Evolutionary conservation across 2,888 invertebrate species (phyloP).

Genomic region (Pachymerium ferrugineum): DNA sequence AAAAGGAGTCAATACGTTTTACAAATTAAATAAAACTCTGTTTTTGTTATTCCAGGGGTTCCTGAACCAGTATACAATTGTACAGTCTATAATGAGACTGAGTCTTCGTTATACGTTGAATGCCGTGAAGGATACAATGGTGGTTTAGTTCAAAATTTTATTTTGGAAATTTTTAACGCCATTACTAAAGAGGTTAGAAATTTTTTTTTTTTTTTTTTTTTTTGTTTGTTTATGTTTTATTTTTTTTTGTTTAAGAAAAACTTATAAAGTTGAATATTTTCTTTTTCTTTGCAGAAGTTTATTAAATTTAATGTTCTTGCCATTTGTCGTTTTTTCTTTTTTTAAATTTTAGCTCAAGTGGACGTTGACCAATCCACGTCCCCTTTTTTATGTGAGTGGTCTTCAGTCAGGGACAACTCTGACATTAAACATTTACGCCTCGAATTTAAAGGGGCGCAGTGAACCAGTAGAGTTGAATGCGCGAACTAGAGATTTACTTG

Average conservation of each 20-base stretch:
- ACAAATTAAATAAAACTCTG: not conserved
- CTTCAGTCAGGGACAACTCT: constrained; percentile 5
- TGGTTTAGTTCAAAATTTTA: constrained; percentile 57
- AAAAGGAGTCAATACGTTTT: not conserved
- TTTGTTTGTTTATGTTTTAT: not conserved
- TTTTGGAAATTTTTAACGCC: constrained; percentile 6
- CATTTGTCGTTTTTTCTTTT: not conserved
- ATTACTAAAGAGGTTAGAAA: not conserved
- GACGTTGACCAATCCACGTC: constrained; percentile 19
- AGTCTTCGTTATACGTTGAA: constrained; percentile 72
- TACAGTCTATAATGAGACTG: constrained; percentile 76
- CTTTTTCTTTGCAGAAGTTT: too few relatives aligned
- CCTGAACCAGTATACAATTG: constrained; percentile 91
- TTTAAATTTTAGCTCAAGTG: constrained; percentile 21
- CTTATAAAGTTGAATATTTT: not conserved
- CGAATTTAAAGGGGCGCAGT: constrained; percentile 25
- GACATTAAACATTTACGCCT: constrained; percentile 22
- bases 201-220: not conserved
- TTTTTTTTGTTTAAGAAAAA: not conserved
- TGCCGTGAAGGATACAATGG: constrained; percentile 87
- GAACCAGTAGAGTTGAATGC: constrained; percentile 17
- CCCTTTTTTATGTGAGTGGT: constrained; percentile 27
- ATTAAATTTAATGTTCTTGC: not conserved
- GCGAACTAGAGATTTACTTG: constrained; percentile 8
- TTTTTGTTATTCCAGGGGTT: constrained; percentile 60